These are phyloP conservation scores for Ennomos quercinarius DNA, from an alignment of 2,888 invertebrate genomes.

Conservation along the genomic window DNA sequence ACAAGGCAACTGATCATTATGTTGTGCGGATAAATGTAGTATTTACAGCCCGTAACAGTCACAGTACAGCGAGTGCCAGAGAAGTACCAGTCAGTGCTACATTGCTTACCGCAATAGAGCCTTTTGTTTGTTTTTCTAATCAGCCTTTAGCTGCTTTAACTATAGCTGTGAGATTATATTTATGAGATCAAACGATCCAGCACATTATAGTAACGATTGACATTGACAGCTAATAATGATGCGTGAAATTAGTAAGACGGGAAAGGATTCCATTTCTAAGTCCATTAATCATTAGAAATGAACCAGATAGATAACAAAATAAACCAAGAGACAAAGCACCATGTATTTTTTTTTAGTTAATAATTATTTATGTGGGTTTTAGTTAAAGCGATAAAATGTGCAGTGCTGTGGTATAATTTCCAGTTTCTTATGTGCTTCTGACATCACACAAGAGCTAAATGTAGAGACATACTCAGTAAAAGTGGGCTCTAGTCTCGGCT, in stretches of 20 bases:
- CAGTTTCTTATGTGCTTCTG: constrained; percentile 61
- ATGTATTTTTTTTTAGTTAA: too few relatives aligned
- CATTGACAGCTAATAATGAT: neutral
- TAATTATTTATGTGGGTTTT: neutral
- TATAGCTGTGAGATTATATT: neutral
- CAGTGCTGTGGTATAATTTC: constrained; percentile 60
- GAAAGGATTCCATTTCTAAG: neutral
- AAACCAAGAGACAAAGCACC: neutral
- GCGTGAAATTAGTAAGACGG: neutral
- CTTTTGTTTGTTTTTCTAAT: constrained; percentile 74
- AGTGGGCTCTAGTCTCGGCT: constrained; percentile 47
- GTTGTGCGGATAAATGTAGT: constrained; percentile 62
- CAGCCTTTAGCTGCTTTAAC: constrained; percentile 37
- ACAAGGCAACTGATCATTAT: constrained; percentile 63
- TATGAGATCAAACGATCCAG: neutral
- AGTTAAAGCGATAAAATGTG: constrained; percentile 40
- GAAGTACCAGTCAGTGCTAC: constrained; percentile 55
- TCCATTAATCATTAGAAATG: constrained; percentile 7
- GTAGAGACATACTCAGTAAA: constrained; percentile 64
- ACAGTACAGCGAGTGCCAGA: constrained; percentile 64
- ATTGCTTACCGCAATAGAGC: constrained; percentile 59
- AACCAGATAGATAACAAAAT: constrained; percentile 34
- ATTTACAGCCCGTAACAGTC: constrained; percentile 71
- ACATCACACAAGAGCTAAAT: constrained; percentile 66
- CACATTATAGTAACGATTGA: neutral